These are phyloP conservation scores for Drosophila pegasa DNA, from an alignment of 2,888 invertebrate species.

Conservation along the genomic window DNA sequence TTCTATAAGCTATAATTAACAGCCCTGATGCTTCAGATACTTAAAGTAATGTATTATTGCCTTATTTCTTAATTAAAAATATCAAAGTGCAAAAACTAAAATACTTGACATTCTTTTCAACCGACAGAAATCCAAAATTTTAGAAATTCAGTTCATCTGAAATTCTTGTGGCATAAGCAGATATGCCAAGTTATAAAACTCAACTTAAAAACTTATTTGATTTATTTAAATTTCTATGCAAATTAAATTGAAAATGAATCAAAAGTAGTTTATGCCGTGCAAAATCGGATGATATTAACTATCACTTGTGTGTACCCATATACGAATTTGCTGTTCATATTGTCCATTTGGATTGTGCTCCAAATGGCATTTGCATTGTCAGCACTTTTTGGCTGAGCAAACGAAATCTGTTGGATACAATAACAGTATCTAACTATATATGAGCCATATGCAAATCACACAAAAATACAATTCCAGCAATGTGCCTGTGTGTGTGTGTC, in stretches of 20 bases:
- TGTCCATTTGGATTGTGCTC: constrained; percentile 13
- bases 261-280: neutral
- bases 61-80: neutral
- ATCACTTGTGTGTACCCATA: constrained; percentile 2
- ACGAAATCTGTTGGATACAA: constrained; percentile 47
- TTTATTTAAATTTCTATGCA: neutral
- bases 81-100: neutral
- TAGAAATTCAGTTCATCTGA: neutral
- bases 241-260: constrained; percentile 1
- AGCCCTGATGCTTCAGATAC: neutral
- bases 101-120: neutral
- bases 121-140: neutral
- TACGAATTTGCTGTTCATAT: constrained; percentile 2
- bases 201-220: neutral
- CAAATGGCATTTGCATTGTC: constrained; percentile 46
- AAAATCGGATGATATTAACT: neutral
- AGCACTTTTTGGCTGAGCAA: constrained; percentile 27
- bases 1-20: neutral
- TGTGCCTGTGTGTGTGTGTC: neutral
- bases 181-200: neutral
- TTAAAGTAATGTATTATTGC: neutral
- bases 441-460: constrained; percentile 65
- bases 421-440: constrained; percentile 36
- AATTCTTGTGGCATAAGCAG: neutral
- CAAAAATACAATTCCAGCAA: constrained; percentile 13